Evolutionary conservation across 2,113 vertebrate genomes (phyloP), one percentile per base, ranked within the genome.

Genomic region (Eidolon helvum): DNA sequence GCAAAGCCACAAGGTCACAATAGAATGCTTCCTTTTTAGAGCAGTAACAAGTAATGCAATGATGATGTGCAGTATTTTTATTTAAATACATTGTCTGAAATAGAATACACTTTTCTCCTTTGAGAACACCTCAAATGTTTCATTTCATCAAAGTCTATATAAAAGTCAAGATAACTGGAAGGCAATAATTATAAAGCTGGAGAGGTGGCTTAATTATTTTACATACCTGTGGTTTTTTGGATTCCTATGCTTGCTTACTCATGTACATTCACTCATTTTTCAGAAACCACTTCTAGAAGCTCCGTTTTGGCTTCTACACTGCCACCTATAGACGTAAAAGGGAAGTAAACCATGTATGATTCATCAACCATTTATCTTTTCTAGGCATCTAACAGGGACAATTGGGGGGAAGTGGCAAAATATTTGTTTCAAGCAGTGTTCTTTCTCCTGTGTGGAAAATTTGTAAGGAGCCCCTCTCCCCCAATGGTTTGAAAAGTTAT

Each of bases 211-310:
- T 98, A 98, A 98, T 98, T 98, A 96, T 97, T 97, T 94, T 95
- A 98, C 98, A 98, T 99, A 99, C 99, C 98, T 98, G 98, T 98
- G 98, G 98, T 97, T 98, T 98, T 98, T 98, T 97, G 97, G 98
- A 98, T 98, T 98, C 97, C 97, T 96, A 92, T 98, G 97, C 98
- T 98, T 98, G 98, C 97, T 98, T 98, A 98, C 97, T 99, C 97
- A 97, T 95, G 93, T 98, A 96, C 96, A 97, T 97, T 95, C 45
- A 94, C 83, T 95, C 91, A 72, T 97, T 98, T 98, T 98, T 98
- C 97, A 97, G 40, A 94, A 96, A 97, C 65, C 80, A 97, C 97
- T 98, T 98, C 98, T 98, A 94, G 97, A 98, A 98, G 79, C 97
- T 97, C 97, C 68, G 35, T 97, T 98, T 98, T 97, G 98, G 98